Evolutionary conservation across 2,888 invertebrate genomes (phyloP), one percentile per base, ranked within the genome.

Genomic region (Eupithecia inturbata): DNA sequence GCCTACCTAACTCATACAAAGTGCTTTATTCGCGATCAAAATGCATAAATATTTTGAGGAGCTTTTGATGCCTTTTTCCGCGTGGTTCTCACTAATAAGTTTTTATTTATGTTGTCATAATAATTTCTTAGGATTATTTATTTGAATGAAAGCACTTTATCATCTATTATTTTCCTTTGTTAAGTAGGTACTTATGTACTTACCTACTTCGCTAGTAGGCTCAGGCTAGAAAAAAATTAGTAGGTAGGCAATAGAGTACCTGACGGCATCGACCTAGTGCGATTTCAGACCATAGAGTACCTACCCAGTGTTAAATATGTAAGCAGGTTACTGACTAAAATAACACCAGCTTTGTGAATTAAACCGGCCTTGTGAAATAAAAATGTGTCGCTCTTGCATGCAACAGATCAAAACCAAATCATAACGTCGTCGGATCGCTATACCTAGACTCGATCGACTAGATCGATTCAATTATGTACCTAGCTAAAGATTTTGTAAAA

Each of bases 1-100:
- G 45, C 45, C 45, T 45, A 45, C 45, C 31, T 31, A 62, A 62
- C 22, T n/a, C 49, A 53, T 53, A 53, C n/a, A 53, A 45, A 28
- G 19, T 28, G 62, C 16, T 60, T 28, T 60, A 60, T 60, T 60
- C 53, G 53, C 12, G 10, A 26, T 22, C 14, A 14, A 57, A 26
- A 57, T 53, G 57, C 12, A 53, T 53, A 57, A 57, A 57, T 57
- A 26, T 57, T 57, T 57, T 14, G 22, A 26, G 57, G 26, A 57
- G 26, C 26, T 57, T 57, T 57, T 14, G 22, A 26, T 26, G 57
- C 26, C 26, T 26, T 57, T 26, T 57, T 26, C 22, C 57, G 12
- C 4, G 26, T 3, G 26, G 57, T 57, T 22, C 57, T 26, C 5
- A 14, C 0, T 14, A n/a, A 9, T 6, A 53, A 3, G 53, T 53